Evolutionary conservation across 2,113 vertebrate species (phyloP), one percentile per base, ranked within the genome.

Genomic region (Grus americana): DNA sequence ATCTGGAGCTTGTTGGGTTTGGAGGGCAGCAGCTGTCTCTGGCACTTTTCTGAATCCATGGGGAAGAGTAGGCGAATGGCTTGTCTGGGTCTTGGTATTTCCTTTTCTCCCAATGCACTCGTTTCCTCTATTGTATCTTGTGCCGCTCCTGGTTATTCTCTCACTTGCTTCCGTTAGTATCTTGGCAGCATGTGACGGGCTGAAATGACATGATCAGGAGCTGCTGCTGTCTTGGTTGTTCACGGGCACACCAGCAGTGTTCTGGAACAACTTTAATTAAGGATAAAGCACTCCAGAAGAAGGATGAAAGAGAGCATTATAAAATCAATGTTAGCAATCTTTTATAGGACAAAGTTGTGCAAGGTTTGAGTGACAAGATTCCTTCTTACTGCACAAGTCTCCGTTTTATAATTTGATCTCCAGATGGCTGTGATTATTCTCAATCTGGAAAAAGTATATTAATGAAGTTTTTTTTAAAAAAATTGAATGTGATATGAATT

Each of bases 361-460:
- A 63, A 38, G 58, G 44, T 88, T 96, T 96, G 91, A 97, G 71
- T 83, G 79, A 76, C 94, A 86, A 71, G 67, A 89, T 97, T 96
- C 44, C 66, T 91, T 92, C 79, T 92, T 90, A 15, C 50, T 90
- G 26, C 72, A 94, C 81, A 80, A 96, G 57, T 90, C 91, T 76
- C 76, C 30, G 85, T 84, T 93, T 84, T 90, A 55, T 85, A 93
- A 57, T 82, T 94, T 96, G 32, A 70, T 94, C 92, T 88, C 96
- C 90, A 97, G 95, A 93, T 96, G 94, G 87, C 76, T 94, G 55
- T 73, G 86, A 91, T 79, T 90, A 49, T 94, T 97, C 86, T 90
- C 80, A 94, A 81, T 78, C 92, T 93, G 93, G 80, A 75, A 95
- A 95, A 89, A 96, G 79, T 89, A 94, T 76, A 93, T 91, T 94